A percentile compares a stretch with the other conserved stretches of the same genome.
Evolutionary conservation across 2,113 vertebrate genomes (phyloP).

Genomic region (Micronycteris hirsuta): DNA sequence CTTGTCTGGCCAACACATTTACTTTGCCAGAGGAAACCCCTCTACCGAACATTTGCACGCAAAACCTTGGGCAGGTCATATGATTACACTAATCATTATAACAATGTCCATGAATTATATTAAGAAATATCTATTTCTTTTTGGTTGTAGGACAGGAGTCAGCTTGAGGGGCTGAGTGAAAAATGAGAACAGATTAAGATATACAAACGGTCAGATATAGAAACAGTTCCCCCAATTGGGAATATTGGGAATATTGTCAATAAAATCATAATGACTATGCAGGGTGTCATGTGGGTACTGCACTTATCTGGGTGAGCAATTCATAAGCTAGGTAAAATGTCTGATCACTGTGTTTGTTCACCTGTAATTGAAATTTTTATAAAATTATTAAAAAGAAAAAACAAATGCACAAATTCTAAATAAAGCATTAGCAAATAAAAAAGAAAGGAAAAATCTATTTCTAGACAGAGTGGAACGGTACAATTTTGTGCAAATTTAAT

Average conservation of each 20-base stretch:
- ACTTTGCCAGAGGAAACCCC: neutral
- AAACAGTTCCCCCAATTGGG: neutral
- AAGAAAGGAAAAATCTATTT: neutral
- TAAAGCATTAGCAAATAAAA: neutral
- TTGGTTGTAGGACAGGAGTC: neutral
- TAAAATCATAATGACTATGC: neutral
- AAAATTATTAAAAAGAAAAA: neutral
- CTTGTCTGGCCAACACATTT: neutral
- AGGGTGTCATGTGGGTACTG: neutral
- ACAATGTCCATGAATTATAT: neutral
- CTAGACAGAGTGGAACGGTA: neutral
- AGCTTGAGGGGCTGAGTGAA: neutral
- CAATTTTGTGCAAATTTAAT: neutral
- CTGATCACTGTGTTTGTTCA: neutral
- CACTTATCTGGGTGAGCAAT: neutral
- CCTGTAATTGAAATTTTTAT: neutral
- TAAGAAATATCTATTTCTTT: neutral
- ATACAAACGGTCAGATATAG: neutral
- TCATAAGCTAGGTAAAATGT: neutral
- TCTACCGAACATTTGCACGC: neutral
- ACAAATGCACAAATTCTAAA: neutral
- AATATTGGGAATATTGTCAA: neutral
- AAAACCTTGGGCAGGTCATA: neutral
- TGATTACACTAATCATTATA: neutral
- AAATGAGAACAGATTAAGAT: neutral